Conservation (phyloP, 2,888 invertebrate species). For the Drosophila prostipennis region DNA sequence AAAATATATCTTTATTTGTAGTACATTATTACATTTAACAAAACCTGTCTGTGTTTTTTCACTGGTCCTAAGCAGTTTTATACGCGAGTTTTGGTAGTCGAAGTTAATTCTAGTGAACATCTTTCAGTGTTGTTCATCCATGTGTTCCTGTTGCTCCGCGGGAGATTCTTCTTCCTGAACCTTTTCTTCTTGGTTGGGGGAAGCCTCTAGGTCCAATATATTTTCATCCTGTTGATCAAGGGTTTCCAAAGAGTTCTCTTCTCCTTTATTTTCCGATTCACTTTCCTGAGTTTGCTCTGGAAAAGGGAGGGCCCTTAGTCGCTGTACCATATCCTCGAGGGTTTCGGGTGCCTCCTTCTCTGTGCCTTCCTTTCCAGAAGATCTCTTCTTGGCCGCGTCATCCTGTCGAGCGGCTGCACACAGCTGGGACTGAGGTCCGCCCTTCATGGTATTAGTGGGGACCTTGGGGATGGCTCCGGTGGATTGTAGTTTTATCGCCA, state of each 20-base stretch:
- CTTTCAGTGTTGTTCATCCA: slow-evolving; percentile 27
- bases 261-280: not conserved
- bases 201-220: not conserved
- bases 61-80: slow-evolving; percentile 29
- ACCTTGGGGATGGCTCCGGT: slow-evolving; percentile 64
- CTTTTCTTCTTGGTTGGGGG: not conserved
- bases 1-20: slow-evolving; percentile 9
- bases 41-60: slow-evolving; percentile 1
- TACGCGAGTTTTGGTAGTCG: slow-evolving; percentile 49
- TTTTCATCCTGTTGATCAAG: not conserved
- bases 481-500: slow-evolving; percentile 64
- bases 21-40: slow-evolving; percentile 1
- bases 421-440: slow-evolving; percentile 68
- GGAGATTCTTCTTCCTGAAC: not conserved
- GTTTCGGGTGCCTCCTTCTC: slow-evolving; percentile 47
- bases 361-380: slow-evolving; percentile 22
- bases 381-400: slow-evolving; percentile 54
- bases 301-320: slow-evolving; percentile 77
- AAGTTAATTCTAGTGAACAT: slow-evolving; percentile 59
- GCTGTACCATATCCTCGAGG: slow-evolving; percentile 80
- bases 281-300: slow-evolving; percentile 44
- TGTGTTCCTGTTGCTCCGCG: not conserved
- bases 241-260: not conserved
- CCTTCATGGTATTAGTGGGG: not conserved
- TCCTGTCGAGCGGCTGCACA: slow-evolving; percentile 69